Evolutionary conservation across 1,140 invertebrate species (phyloP).

Genomic region (Pseudobourletiella spinata): DNA sequence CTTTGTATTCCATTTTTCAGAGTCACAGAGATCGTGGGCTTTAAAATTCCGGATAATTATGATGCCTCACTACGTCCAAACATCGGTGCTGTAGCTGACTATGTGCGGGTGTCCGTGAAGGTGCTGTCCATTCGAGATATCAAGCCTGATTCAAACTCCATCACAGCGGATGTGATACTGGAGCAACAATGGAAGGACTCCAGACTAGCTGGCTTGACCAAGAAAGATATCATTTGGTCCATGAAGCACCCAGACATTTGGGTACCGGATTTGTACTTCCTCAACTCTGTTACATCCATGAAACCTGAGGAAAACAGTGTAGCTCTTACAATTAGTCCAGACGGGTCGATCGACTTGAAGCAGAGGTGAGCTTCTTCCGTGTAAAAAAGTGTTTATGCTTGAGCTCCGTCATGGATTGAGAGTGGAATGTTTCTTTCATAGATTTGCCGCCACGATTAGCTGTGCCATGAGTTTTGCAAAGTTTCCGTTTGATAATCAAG

Average conservation of each 20-base stretch:
- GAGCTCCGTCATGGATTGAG: neutral
- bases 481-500: conserved; percentile 29
- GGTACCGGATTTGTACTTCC: conserved; percentile 20
- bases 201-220: conserved; percentile 5
- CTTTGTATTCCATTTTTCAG: too few species aligned
- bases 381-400: neutral
- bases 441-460: conserved; percentile 12
- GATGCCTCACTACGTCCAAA: conserved; percentile 17
- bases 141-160: conserved; percentile 7
- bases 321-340: conserved; percentile 1
- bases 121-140: conserved; percentile 16
- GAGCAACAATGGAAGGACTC: conserved; percentile 22
- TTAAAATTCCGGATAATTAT: conserved; percentile 19
- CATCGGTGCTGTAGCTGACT: conserved; percentile 22
- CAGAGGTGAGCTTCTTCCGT: conserved; percentile 10
- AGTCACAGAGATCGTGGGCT: too few species aligned
- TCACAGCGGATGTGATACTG: conserved; percentile 18
- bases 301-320: conserved; percentile 4
- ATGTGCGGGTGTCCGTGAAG: conserved; percentile 21
- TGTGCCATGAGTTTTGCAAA: conserved; percentile 25
- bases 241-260: conserved; percentile 22
- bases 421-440: neutral
- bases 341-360: conserved; percentile 17
- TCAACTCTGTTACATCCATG: conserved; percentile 10
- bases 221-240: conserved; percentile 12